Conservation (phyloP, 2,888 invertebrate species). For the Azorinus chamasolen region DNA sequence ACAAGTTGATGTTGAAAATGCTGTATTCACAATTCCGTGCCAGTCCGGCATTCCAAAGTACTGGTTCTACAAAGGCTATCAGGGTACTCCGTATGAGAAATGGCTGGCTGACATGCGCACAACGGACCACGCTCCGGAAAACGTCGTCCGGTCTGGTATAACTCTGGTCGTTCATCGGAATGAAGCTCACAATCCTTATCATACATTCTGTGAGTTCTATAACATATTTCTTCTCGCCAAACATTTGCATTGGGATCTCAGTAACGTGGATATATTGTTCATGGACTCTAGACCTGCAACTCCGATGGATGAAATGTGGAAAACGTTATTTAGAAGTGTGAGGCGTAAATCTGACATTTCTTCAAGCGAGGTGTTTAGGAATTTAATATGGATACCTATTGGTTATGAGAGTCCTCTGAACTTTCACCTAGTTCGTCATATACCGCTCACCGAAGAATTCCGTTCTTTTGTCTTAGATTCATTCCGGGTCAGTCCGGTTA, state of each 20-base stretch:
- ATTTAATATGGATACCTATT: conserved; percentile 50
- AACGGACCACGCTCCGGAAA: neutral
- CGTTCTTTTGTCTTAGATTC: conserved; percentile 39
- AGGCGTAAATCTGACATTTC: conserved; percentile 25
- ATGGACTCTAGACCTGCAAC: conserved; percentile 58
- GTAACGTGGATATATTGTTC: conserved; percentile 40
- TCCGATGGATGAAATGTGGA: conserved; percentile 56
- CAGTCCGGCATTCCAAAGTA: conserved; percentile 26
- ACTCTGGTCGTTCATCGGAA: conserved; percentile 47
- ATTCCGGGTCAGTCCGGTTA: conserved; percentile 23
- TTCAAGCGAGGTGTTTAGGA: conserved; percentile 27
- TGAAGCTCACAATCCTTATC: conserved; percentile 62
- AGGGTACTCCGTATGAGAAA: conserved; percentile 42
- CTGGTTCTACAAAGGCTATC: conserved; percentile 44
- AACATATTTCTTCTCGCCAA: conserved; percentile 52
- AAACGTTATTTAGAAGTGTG: conserved; percentile 38
- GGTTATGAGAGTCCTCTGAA: conserved; percentile 63
- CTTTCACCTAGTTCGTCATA: conserved; percentile 33
- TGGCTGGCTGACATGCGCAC: conserved; percentile 33
- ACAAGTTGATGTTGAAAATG: conserved; percentile 20
- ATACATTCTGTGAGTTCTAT: conserved; percentile 59
- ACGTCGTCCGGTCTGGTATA: conserved; percentile 9
- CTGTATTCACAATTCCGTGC: conserved; percentile 45
- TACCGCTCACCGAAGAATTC: conserved; percentile 45
- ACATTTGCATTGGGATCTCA: conserved; percentile 31